phyloP scores from a whole-genome alignment of 2,113 vertebrate species.

The Eretmochelys imbricata region DNA sequence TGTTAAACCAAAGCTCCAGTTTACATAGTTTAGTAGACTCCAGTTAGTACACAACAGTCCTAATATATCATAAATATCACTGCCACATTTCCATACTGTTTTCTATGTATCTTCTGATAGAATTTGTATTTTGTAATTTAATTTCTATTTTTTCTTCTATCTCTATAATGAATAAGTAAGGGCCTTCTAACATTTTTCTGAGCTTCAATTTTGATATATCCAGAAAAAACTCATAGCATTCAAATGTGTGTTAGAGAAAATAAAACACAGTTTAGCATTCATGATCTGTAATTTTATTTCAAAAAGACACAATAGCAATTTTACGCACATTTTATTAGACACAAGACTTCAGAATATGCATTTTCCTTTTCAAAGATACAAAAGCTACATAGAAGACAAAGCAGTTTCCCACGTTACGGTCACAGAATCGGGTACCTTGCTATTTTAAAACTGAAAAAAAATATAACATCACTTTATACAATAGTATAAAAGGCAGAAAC shows the following conservation, averaged over 20 bases:
- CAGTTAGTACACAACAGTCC: not conserved
- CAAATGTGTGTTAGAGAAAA: not conserved
- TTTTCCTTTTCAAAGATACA: not conserved
- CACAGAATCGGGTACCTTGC: not conserved
- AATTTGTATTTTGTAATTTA: not conserved
- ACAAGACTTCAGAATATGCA: not conserved
- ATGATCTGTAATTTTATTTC: not conserved
- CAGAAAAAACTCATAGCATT: not conserved
- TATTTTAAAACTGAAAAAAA: not conserved
- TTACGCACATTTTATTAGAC: not conserved
- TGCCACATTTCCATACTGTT: accelerated
- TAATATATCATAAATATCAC: accelerated
- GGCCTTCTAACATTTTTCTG: not conserved
- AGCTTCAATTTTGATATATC: not conserved
- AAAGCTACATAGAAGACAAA: not conserved
- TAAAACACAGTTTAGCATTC: not conserved
- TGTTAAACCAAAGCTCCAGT: not conserved
- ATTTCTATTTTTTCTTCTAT: not conserved
- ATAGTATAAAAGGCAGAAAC: not conserved
- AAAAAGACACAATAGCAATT: not conserved
- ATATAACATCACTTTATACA: not conserved
- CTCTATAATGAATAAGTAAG: not conserved
- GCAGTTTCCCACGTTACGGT: not conserved
- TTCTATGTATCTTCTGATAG: not conserved
- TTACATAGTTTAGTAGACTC: not conserved